These are phyloP conservation scores for Pelusios castaneus DNA, from an alignment of 2,113 vertebrate genomes.

Conservation along the genomic window DNA sequence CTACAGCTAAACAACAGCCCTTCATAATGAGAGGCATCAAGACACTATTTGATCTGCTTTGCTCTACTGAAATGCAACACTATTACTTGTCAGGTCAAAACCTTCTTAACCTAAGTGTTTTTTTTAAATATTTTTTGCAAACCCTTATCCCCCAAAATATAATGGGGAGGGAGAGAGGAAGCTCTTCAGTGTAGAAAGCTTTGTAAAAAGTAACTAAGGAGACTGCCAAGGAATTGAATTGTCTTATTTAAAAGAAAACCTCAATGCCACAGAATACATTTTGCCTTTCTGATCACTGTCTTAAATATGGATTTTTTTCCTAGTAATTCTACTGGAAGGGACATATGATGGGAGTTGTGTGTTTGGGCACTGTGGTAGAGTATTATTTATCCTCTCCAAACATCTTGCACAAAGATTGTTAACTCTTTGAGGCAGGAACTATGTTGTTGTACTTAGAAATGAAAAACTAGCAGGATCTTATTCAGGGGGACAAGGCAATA, in stretches of 20 bases:
- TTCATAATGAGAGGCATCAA: background rate
- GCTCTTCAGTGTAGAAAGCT: background rate
- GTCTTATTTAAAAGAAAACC: background rate
- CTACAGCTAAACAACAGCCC: background rate
- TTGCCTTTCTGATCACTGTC: too few relatives aligned
- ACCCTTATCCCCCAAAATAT: background rate
- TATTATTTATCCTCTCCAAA: background rate
- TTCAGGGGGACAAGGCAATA: too few relatives aligned
- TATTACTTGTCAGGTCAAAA: background rate
- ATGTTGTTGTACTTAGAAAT: too few relatives aligned
- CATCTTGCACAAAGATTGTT: background rate
- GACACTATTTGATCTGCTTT: background rate
- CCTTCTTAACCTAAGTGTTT: background rate
- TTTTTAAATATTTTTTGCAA: background rate
- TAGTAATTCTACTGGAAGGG: too few relatives aligned
- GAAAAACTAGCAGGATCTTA: too few relatives aligned
- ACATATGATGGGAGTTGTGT: background rate
- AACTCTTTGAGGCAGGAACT: background rate
- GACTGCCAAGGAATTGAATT: background rate
- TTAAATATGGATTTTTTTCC: too few relatives aligned
- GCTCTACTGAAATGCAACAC: background rate
- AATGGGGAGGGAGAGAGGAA: background rate
- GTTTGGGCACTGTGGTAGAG: background rate
- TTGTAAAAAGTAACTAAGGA: background rate
- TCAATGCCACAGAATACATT: background rate